Evolutionary conservation across 2,888 invertebrate genomes (phyloP), one percentile per base, ranked within the genome.

Genomic region (Sarcophaga carnaria): DNA sequence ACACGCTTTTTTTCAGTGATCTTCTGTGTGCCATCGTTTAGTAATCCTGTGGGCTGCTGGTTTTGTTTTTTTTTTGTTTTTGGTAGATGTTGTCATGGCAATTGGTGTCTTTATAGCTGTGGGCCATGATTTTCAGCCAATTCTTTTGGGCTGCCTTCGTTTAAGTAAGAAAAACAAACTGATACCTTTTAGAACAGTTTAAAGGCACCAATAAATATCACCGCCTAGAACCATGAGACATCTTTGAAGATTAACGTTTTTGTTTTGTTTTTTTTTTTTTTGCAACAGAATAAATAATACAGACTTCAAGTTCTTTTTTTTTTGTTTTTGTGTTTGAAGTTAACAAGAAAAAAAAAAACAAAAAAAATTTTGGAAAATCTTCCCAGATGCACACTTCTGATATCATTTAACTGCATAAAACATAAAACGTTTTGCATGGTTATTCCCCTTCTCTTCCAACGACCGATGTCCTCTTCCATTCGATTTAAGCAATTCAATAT

Each of bases 311-410:
- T 67, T 22, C 22, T 1, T 22, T 22, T 85, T 74, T 76, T 49
- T 14, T 54, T 54, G 5, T 54, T 0, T 17, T 17, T 54, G 17
- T 54, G 8, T 37, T 37, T 37, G 37, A 10, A 37, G 37, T 37
- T 37, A 37, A 37, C n/a, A 62, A 84, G 75, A 75, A 27, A 71
- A 20, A 20, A 20, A 20, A 20, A 20, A 20, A 20, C 0, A 20
- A 66, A 76, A 54, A 83, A 22, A 62, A 62, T 37, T 10, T 37
- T 37, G 8, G 71, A 84, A 88, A 83, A 84, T 84, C 83, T 87
- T 87, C 81, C 76, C 82, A 89, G 89, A 89, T 89, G 89, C 89
- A 89, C 89, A 89, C 89, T 89, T 88, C 89, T 87, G 89, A 89
- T 89, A 89, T 87, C 79, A 83, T 76, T 72, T 71, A 83, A 85